A percentile compares a stretch with the other conserved stretches of the same genome.
Evolutionary conservation across 2,888 invertebrate species (phyloP).

Genomic region (Thalpophila matura): DNA sequence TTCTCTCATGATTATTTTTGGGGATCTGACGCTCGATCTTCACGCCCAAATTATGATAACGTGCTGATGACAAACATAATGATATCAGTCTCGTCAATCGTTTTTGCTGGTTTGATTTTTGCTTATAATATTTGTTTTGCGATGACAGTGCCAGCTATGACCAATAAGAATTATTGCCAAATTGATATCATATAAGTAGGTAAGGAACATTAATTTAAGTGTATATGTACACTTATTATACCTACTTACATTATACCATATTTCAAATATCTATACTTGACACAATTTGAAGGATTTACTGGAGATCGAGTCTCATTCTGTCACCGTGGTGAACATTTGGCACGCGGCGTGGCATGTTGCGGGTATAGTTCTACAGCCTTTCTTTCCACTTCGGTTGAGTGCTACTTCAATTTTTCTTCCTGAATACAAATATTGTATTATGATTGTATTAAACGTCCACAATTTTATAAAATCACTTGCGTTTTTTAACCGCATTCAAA

Average conservation of each 20-base stretch:
- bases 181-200: too few species aligned
- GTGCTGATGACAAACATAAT: conserved; percentile 41
- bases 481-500: too few species aligned
- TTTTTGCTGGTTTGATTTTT: neutral
- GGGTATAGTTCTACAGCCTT: conserved; percentile 1
- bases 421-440: neutral
- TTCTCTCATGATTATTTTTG: conserved; percentile 43
- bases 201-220: too few species aligned
- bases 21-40: conserved; percentile 17
- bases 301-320: conserved; percentile 10
- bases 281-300: conserved; percentile 1
- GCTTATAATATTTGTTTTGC: too few species aligned
- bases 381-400: conserved; percentile 1
- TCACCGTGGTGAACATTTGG: conserved; percentile 24
- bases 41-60: conserved; percentile 36
- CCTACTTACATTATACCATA: too few species aligned
- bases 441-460: neutral
- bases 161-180: too few species aligned
- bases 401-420: neutral
- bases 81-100: conserved; percentile 20
- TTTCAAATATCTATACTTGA: neutral
- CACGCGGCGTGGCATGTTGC: conserved; percentile 36
- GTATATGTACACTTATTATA: too few species aligned
- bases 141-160: too few species aligned
- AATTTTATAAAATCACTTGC: neutral